phyloP scores from a whole-genome alignment of 92 coral and sea anemone genomes.

The Desmophyllum pertusum region DNA sequence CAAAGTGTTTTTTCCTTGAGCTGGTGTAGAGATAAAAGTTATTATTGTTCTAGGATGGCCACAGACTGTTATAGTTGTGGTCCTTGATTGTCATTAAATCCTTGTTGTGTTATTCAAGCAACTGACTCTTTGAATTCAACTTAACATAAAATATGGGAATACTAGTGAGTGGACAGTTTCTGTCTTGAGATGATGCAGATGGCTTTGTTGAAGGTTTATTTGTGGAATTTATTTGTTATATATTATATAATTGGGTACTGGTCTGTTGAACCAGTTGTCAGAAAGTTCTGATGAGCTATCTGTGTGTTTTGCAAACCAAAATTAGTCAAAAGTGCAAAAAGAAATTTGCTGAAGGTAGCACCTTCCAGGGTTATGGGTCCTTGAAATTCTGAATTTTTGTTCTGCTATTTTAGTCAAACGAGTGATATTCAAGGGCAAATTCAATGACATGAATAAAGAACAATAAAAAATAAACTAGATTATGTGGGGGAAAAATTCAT shows the following conservation, averaged over 20 bases:
- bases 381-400: too few species aligned
- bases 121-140: neutral
- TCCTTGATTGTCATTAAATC: neutral
- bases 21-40: neutral
- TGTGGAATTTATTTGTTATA: neutral
- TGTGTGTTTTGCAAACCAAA: neutral
- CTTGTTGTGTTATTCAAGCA: neutral
- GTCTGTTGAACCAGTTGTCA: neutral
- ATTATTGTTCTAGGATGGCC: neutral
- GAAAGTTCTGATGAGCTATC: neutral
- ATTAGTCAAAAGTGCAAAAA: neutral
- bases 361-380: too few species aligned
- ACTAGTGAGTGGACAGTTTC: neutral
- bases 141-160: neutral
- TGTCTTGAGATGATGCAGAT: neutral
- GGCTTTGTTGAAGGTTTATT: too few species aligned
- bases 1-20: neutral
- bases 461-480: too few species aligned
- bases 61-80: neutral
- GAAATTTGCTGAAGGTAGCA: too few species aligned
- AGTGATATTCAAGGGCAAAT: too few species aligned
- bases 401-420: too few species aligned
- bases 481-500: too few species aligned
- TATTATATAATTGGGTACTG: neutral
- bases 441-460: too few species aligned